Percentiles rank a stretch among this genome's conserved stretches.
These are phyloP conservation scores for Nemoura dubitans DNA, from an alignment of 2,888 invertebrate genomes.

Conservation along the genomic window DNA sequence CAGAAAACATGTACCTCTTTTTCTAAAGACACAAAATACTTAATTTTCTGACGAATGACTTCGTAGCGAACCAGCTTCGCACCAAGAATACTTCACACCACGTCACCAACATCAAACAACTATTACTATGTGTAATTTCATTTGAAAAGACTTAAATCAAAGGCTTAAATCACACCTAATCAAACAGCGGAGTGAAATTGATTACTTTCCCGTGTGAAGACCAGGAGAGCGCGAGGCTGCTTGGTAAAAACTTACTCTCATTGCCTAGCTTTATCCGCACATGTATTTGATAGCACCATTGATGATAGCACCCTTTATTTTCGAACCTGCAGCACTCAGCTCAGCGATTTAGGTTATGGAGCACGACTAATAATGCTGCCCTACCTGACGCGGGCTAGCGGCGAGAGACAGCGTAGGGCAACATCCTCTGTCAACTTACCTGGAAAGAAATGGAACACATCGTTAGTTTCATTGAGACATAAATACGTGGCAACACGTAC, in stretches of 20 bases:
- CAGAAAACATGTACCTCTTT: no score
- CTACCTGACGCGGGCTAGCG: background rate
- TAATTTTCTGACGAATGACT: no score
- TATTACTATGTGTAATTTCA: background rate
- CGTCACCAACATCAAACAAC: background rate
- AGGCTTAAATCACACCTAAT: background rate
- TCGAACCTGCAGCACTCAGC: no score
- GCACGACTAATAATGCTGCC: no score
- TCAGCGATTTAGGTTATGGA: no score
- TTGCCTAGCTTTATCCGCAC: no score
- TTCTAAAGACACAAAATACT: no score
- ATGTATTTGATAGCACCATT: no score
- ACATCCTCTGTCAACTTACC: background rate
- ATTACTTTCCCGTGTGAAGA: background rate
- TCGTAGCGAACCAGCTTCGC: no score
- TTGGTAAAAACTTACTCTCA: background rate
- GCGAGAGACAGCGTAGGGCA: background rate
- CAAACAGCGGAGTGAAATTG: background rate
- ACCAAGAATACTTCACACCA: background rate
- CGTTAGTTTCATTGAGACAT: background rate
- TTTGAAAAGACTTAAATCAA: background rate
- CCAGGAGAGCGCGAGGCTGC: background rate
- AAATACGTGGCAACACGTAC: no score
- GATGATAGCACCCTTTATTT: no score
- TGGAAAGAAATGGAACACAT: background rate